phyloP scores from a whole-genome alignment of 2,113 vertebrate genomes.

The Nothoprocta perdicaria region DNA sequence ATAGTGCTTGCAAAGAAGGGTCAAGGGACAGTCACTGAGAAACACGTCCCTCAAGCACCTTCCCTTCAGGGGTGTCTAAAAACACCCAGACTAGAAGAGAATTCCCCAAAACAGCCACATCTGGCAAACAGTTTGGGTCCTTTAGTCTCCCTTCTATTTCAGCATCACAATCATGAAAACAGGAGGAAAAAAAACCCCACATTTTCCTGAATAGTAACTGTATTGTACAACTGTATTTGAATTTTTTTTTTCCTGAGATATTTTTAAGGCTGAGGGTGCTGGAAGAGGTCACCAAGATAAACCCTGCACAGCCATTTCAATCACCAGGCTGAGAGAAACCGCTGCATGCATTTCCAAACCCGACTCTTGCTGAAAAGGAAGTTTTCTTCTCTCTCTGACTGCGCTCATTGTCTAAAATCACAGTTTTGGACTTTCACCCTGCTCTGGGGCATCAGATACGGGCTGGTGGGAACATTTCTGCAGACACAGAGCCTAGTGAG shows the following conservation, averaged over 20 bases:
- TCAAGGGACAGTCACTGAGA: not conserved
- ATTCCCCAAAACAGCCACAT: not conserved
- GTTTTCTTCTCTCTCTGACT: not conserved
- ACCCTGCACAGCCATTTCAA: not conserved
- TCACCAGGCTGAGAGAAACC: not conserved
- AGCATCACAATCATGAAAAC: not conserved
- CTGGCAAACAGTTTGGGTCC: not conserved
- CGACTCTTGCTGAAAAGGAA: not conserved
- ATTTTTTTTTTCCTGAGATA: not conserved
- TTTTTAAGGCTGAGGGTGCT: not conserved
- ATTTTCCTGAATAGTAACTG: not conserved
- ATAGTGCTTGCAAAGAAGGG: not conserved
- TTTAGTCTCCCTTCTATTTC: not conserved
- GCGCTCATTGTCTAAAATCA: not conserved
- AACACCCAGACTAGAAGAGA: not conserved
- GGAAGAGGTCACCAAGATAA: not conserved
- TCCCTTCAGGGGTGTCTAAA: not conserved
- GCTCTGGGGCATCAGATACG: not conserved
- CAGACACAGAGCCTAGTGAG: not conserved
- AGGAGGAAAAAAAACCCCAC: accelerated
- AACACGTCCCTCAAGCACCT: not conserved
- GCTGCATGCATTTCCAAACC: not conserved
- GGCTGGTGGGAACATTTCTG: not conserved
- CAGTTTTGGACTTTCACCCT: not conserved
- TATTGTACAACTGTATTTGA: not conserved